Evolutionary conservation across 2,113 vertebrate species (phyloP).

Genomic region (Psammodynastes pulverulentus): DNA sequence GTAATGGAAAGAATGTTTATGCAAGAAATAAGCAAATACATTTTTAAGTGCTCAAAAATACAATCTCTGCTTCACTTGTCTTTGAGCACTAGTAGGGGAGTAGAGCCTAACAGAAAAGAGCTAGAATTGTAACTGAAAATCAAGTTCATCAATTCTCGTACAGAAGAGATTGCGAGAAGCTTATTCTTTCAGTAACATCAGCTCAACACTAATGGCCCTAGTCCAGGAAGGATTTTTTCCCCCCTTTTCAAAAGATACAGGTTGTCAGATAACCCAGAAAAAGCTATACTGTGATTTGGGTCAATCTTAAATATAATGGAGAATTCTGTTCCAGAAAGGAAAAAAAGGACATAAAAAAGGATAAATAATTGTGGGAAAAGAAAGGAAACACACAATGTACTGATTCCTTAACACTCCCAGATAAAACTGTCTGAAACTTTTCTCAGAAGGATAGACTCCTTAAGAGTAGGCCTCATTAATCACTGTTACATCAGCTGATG

Average conservation of each 20-base stretch:
- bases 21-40: not conserved
- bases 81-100: not conserved
- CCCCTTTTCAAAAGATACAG: not conserved
- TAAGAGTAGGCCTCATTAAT: conserved; percentile 32
- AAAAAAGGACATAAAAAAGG: not conserved
- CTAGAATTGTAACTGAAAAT: not conserved
- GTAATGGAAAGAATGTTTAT: not conserved
- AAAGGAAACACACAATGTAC: not conserved
- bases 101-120: not conserved
- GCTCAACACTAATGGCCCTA: not conserved
- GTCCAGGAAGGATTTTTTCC: not conserved
- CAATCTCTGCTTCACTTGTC: not conserved
- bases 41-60: not conserved
- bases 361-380: not conserved
- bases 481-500: conserved; percentile 32
- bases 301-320: not conserved
- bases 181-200: not conserved
- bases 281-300: not conserved
- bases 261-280: not conserved
- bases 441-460: conserved; percentile 39
- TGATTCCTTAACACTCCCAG: not conserved
- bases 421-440: not conserved
- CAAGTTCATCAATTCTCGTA: not conserved
- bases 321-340: not conserved
- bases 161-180: not conserved